phyloP scores from a whole-genome alignment of 2,888 invertebrate species.

The Caenorhabditis becei region DNA sequence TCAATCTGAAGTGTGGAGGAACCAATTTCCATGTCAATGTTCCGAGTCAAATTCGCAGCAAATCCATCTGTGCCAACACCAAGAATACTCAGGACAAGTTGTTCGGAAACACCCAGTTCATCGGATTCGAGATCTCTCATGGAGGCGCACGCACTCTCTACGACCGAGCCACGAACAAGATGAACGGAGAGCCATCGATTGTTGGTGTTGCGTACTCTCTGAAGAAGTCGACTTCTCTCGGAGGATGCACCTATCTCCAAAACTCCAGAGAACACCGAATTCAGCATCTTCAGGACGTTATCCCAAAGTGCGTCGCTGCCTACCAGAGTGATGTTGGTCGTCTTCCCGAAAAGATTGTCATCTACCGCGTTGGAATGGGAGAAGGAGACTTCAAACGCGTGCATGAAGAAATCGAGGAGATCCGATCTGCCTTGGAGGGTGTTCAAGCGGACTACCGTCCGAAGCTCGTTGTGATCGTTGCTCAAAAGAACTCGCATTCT shows the following conservation, averaged over 20 bases:
- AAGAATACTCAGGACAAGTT: slow-evolving; percentile 4
- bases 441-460: slow-evolving; percentile 38
- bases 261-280: slow-evolving; percentile 34
- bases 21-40: slow-evolving; percentile 51
- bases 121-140: slow-evolving; percentile 67
- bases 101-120: slow-evolving; percentile 51
- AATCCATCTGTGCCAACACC: slow-evolving; percentile 18
- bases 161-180: slow-evolving; percentile 43
- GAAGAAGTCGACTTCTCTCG: slow-evolving; percentile 27
- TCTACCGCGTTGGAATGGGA: slow-evolving; percentile 56
- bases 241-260: slow-evolving; percentile 53
- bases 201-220: slow-evolving; percentile 62
- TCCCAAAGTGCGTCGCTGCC: slow-evolving; percentile 24
- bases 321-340: slow-evolving; percentile 17
- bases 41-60: slow-evolving; percentile 3
- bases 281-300: slow-evolving; percentile 10
- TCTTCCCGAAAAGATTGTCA: slow-evolving; percentile 47
- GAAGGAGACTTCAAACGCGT: slow-evolving; percentile 56
- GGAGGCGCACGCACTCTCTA: slow-evolving; percentile 55
- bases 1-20: slow-evolving; percentile 68
- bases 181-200: slow-evolving; percentile 63
- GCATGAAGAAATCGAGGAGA: slow-evolving; percentile 40
- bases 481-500: slow-evolving; percentile 32
- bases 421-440: slow-evolving; percentile 9
- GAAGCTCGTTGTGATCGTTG: slow-evolving; percentile 43